Evolutionary conservation across 2,888 invertebrate species (phyloP).

Genomic region (Escarpia spicata): DNA sequence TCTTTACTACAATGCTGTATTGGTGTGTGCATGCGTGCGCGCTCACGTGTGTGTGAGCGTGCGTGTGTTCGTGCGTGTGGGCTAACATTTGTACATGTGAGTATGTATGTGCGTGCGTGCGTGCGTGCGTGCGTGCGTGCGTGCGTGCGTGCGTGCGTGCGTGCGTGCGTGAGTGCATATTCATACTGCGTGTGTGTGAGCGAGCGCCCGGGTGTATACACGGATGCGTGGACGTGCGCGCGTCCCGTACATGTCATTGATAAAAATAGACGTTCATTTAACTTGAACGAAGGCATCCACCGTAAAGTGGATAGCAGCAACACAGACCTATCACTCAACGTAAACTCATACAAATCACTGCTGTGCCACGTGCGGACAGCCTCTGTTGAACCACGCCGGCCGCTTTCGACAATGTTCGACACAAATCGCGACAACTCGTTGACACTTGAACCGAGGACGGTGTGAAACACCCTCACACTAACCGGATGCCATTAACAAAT

Average conservation of each 20-base stretch:
- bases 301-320: neutral
- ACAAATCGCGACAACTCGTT: neutral
- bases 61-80: neutral
- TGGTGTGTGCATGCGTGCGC: neutral
- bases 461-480: neutral
- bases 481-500: neutral
- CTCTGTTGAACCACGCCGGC: neutral
- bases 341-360: neutral
- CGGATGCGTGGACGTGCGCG: neutral
- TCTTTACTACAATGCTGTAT: neutral
- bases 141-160: neutral
- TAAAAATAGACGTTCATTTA: neutral
- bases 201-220: neutral
- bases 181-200: neutral
- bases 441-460: neutral
- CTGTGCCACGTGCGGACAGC: neutral
- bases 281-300: neutral
- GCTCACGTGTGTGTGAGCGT: neutral
- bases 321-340: neutral
- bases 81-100: neutral
- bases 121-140: neutral
- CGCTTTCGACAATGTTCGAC: neutral
- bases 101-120: slow-evolving; percentile 7
- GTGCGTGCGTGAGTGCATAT: neutral
- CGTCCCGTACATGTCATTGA: neutral